phyloP scores from a whole-genome alignment of 2,797 vertebrate species.

The Danio kyathit region DNA sequence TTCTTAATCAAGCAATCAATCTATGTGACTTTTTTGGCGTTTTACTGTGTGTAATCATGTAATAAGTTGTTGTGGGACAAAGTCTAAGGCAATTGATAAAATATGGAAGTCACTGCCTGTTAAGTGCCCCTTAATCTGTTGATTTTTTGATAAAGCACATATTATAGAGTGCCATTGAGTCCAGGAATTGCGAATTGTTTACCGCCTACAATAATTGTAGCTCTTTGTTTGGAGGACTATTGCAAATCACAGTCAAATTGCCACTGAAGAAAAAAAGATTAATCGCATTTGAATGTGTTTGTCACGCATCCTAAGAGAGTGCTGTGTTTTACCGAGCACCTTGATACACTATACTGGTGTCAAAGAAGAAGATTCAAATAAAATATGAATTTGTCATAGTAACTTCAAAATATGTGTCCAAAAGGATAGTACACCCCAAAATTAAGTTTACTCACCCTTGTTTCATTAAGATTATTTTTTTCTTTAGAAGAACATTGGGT shows the following conservation, averaged over 20 bases:
- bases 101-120: not conserved
- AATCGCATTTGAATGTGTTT: not conserved
- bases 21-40: not conserved
- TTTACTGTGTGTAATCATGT: constrained; percentile 1
- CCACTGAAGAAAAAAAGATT: too few species aligned
- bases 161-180: not conserved
- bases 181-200: not conserved
- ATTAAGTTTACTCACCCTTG: too few species aligned
- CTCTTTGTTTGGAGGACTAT: not conserved
- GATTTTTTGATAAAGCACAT: not conserved
- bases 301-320: not conserved
- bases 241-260: not conserved
- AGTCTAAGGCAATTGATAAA: not conserved
- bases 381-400: not conserved
- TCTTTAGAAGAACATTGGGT: too few species aligned
- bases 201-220: not conserved
- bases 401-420: not conserved
- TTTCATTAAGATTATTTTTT: too few species aligned
- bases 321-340: not conserved
- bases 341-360: not conserved
- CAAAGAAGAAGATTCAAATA: not conserved
- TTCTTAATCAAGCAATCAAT: not conserved
- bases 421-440: too few species aligned
- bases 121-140: not conserved
- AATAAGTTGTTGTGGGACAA: not conserved